Evolutionary conservation across 1,140 invertebrate genomes (phyloP).

Genomic region (Branchinecta lynchi): DNA sequence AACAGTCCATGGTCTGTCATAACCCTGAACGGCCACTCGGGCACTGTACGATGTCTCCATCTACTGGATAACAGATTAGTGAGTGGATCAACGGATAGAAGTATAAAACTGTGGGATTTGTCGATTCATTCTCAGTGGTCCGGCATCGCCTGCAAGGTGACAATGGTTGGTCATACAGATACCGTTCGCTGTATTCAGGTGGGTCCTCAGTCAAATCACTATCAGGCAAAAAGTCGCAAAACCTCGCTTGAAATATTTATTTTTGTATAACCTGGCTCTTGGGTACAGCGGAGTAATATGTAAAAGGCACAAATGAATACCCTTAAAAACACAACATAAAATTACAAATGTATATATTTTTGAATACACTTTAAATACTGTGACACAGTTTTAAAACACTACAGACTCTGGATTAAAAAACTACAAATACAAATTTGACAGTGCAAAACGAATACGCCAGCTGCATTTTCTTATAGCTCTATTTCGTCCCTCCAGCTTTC

Average conservation of each 20-base stretch:
- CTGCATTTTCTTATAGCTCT: too few relatives aligned
- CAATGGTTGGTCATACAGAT: constrained; percentile 38
- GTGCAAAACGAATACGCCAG: too few relatives aligned
- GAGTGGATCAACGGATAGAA: constrained; percentile 37
- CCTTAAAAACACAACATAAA: too few relatives aligned
- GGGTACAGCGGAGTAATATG: constrained; percentile 14
- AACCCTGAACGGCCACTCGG: constrained; percentile 39
- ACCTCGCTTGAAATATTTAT: constrained; percentile 6
- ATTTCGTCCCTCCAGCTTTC: too few relatives aligned
- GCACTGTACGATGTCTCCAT: constrained; percentile 38
- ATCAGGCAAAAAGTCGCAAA: background rate
- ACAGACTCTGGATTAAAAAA: too few relatives aligned
- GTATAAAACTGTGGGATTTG: constrained; percentile 41
- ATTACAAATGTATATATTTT: too few relatives aligned
- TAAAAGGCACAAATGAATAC: too few relatives aligned
- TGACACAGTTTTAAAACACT: too few relatives aligned
- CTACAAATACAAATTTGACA: too few relatives aligned
- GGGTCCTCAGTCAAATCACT: constrained; percentile 4
- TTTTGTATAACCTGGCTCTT: constrained; percentile 16
- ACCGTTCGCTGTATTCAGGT: constrained; percentile 38
- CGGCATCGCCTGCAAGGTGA: constrained; percentile 40
- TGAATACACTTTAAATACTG: too few relatives aligned
- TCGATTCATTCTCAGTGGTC: constrained; percentile 38
- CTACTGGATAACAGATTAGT: constrained; percentile 37
- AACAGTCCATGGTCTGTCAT: constrained; percentile 40